phyloP scores from a whole-genome alignment of 1,140 invertebrate species.

The Argopecten irradians region DNA sequence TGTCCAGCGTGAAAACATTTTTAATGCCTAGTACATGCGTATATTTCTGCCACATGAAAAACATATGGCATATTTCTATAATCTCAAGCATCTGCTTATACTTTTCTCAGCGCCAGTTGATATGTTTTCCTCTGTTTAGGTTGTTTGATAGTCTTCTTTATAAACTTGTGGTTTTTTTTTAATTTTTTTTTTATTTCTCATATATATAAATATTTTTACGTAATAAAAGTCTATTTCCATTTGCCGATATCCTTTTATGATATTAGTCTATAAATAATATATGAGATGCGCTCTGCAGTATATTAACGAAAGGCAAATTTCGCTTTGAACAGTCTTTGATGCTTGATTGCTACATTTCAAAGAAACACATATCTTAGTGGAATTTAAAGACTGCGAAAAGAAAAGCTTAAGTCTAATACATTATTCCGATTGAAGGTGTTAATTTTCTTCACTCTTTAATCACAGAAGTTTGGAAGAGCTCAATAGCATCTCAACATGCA shows the following conservation, averaged over 20 bases:
- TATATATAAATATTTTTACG: not conserved
- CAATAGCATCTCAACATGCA: not conserved
- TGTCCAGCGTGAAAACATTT: no score
- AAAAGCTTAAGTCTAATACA: not conserved
- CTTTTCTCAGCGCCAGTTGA: no score
- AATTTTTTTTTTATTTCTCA: not conserved
- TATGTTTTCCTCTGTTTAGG: not conserved
- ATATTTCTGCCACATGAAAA: no score
- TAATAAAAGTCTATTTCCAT: not conserved
- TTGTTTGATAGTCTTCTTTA: not conserved
- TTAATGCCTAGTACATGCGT: no score
- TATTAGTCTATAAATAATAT: not conserved
- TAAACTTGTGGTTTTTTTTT: not conserved
- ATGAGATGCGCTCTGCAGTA: not conserved
- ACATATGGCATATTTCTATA: no score
- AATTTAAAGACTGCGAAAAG: conserved; percentile 13
- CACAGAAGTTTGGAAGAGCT: not conserved
- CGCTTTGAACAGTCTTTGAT: not conserved
- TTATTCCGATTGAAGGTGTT: conserved; percentile 22
- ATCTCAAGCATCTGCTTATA: no score
- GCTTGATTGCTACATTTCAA: not conserved
- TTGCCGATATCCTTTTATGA: not conserved
- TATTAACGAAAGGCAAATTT: not conserved
- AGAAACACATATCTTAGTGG: not conserved
- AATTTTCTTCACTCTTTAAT: conserved; percentile 18